Evolutionary conservation across 2,113 vertebrate genomes (phyloP), one percentile per base, ranked within the genome.

Genomic region (Pristiophorus japonicus): DNA sequence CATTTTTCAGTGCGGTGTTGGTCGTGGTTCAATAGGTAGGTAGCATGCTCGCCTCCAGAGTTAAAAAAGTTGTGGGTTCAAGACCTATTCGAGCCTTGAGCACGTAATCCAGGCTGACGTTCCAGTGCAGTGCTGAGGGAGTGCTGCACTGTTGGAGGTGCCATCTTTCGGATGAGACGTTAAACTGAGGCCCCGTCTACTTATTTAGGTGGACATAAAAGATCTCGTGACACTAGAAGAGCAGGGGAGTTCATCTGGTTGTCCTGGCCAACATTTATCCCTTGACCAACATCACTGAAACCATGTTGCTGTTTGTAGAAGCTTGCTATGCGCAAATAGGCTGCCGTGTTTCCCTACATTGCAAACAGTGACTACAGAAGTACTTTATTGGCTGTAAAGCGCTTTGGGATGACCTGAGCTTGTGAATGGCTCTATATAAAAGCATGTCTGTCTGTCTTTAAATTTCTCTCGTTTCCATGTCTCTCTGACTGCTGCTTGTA

Each of bases 261-360:
- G 34, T 62, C 88, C 88, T 91, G 88, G 88, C 55, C 59, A 63
- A 62, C 88, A 20, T 59, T 59, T 4, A 90, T 91, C 59, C 88
- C 88, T 91, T 14, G 20, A 91, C 51, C 87, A 55, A 34, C 55
- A 14, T 90, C 87, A 59, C 16, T 62, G 3, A 90, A 59, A 90
- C 34, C 12, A 42, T 6, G n/a, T 92, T 92, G 88, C 34, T 63
- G n/a, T 63, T 92, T 92, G 59, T 63, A n/a, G 59, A n/a, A 92
- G 59, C 59, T 92, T 92, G 59, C 34, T 92, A n/a, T 92, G 59
- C n/a, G 88, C 88, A 65, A 38, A 92, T 81, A 38, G 88, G 88
- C 88, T 92, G 59, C 62, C 7, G 59, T 20, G 6, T 92, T 92
- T 92, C 34, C 34, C 59, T 30, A 4, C 10, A 14, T 12, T 92